Evolutionary conservation across 2,113 vertebrate species (phyloP), one percentile per base, ranked within the genome.

Genomic region (Lampris megalopsis): DNA sequence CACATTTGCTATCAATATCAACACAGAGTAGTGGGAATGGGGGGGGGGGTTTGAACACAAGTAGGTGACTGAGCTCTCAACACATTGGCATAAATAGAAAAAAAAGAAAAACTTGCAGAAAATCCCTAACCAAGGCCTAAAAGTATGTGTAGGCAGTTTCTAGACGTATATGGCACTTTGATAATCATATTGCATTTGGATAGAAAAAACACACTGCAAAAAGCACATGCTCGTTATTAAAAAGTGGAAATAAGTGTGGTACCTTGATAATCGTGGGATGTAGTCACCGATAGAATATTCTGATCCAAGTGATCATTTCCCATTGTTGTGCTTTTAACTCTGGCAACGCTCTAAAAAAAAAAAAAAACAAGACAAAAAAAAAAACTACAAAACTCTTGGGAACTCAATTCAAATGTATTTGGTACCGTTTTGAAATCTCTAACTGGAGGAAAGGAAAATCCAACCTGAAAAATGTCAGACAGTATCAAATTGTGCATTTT

Each of bases 61-160:
- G 83, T 85, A 84, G 81, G 82, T 84, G 86, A 89, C 75, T 88
- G 68, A 86, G 85, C 82, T 74, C 88, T 91, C 77, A 89, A 83
- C 81, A 92, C 84, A 90, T 85, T 88, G 86, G 87, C 87, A 89
- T 87, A 86, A 81, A 90, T 75, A 88, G 77, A 88, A 69, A 85
- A 85, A 86, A 90, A 89, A 81, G 86, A 85, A 9, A 91, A 90
- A 24, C 24, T 80, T 93, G 90, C 90, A 92, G 90, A 85, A 24
- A 90, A 89, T 91, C 84, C 89, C 88, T 91, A 92, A 91, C 88
- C 89, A 92, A 92, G 91, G 91, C 91, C 91, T 92, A 89, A 91
- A 91, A 92, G 88, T 79, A 88, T 86, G 87, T 90, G 86, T 92
- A 91, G 93, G 93, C 93, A 94, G 93, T 94, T 92, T 92, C 89